Evolutionary conservation across 2,113 vertebrate genomes (phyloP).

Genomic region (Sakesphorus luctuosus): DNA sequence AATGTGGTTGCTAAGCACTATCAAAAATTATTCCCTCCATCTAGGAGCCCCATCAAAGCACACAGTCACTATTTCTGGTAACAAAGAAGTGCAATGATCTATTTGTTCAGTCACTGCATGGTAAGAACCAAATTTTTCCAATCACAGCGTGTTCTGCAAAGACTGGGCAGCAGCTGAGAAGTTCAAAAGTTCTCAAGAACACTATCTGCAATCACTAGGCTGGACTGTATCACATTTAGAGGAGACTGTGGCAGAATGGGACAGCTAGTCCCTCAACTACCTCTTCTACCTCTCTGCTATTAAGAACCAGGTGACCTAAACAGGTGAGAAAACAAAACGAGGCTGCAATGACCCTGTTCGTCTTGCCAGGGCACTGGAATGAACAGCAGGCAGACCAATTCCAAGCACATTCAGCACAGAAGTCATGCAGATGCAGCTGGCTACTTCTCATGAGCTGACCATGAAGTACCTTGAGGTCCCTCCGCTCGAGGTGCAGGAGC

Average conservation of each 20-base stretch:
- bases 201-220: background rate
- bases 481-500: constrained; percentile 95
- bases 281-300: background rate
- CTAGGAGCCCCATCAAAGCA: background rate
- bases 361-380: constrained; percentile 24
- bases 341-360: background rate
- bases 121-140: background rate
- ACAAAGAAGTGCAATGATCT: background rate
- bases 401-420: constrained; percentile 69
- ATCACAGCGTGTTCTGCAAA: background rate
- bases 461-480: constrained; percentile 93
- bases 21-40: background rate
- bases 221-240: background rate
- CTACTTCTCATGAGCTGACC: constrained; percentile 32
- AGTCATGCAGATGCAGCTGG: constrained; percentile 62
- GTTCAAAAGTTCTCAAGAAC: background rate
- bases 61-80: background rate
- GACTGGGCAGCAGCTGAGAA: background rate
- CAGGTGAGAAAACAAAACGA: background rate
- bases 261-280: background rate
- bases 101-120: background rate
- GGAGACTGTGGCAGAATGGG: background rate
- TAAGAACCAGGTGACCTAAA: background rate
- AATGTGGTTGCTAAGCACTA: background rate
- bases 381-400: constrained; percentile 27